Base-by-base conservation (phyloP, 2,113 vertebrate species). In the Odocoileus virginianus region DNA sequence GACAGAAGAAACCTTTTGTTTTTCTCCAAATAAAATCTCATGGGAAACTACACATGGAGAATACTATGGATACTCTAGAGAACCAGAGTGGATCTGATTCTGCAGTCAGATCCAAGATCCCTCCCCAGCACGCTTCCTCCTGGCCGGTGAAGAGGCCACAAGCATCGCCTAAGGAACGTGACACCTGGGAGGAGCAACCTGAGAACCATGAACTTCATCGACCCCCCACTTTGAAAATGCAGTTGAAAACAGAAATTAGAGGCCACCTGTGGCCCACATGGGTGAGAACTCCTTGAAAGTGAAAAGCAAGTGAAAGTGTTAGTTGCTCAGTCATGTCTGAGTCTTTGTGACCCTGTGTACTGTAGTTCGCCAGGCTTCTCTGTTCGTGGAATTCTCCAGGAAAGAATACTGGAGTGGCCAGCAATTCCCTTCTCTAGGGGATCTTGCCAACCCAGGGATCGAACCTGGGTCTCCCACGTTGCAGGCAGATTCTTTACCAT, bases 251-350 rank as follows among this genome's bases (percentile, higher is more conserved):
- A 28, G 57, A 74, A n/a, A 0, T 58, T 25, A 28, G 71, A 95
- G 11, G 28, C 16, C 0, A 0, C 4, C 6, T n/a, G 43, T 9
- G 19, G 21, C 5, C 15, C 5, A 0, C 3, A 33, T 10, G 21
- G 9, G 11, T 7, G 27, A 79, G 33, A 60, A 60, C 0, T 1
- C 45, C 33, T 40, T 76, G 40, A 27, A 76, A 76, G 40, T 76
- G 71, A 76, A 43, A 43, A 76, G 36, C 40, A 25, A 43, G 40
- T 43, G 71, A 27, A 43, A 76, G 12, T 76, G 71, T 43, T 43
- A 76, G 12, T 76, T 2, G 3, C 71, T 43, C 40, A 76, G 40
- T 76, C 13, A 0, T 43, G 40, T 76, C 71, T 43, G 40, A 27
- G 36, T 40, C 71, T 76, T 27, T 43, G 71, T 43, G 23, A 76